Percentiles rank a stretch among this genome's conserved stretches.
Evolutionary conservation across 2,888 invertebrate genomes (phyloP).

Genomic region (Eupsilia transversa): DNA sequence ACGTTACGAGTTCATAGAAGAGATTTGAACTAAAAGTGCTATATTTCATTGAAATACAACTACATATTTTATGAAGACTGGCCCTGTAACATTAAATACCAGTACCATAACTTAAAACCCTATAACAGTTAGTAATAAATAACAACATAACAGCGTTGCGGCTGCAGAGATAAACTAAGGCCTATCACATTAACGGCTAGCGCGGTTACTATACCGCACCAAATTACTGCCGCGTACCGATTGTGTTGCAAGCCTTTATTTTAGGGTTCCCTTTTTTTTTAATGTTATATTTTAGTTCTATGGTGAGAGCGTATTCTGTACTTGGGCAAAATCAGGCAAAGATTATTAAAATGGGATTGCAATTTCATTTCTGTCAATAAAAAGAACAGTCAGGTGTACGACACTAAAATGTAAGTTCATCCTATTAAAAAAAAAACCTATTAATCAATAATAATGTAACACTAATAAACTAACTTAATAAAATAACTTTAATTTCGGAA

Average conservation of each 20-base stretch:
- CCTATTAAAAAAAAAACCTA: background rate
- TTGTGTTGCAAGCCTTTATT: conserved; percentile 10
- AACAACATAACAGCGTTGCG: conserved; percentile 33
- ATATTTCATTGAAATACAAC: background rate
- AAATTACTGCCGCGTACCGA: conserved; percentile 19
- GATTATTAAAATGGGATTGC: background rate
- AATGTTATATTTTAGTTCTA: background rate
- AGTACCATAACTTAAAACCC: conserved; percentile 13
- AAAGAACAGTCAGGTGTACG: background rate
- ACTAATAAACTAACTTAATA: no score
- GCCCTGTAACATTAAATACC: background rate
- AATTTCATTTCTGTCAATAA: background rate
- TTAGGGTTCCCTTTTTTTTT: background rate
- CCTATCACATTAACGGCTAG: conserved; percentile 50
- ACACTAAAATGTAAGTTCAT: background rate
- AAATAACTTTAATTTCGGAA: no score
- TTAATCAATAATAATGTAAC: no score
- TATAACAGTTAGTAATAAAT: conserved; percentile 36
- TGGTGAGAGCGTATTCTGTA: background rate
- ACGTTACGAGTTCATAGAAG: no score
- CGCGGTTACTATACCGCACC: conserved; percentile 41
- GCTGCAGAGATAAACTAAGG: conserved; percentile 33
- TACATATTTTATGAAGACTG: background rate
- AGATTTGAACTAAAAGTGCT: no score
- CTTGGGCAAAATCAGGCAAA: background rate